Evolutionary conservation across 2,888 invertebrate genomes (phyloP).

Genomic region (Leucophora obtusa): DNA sequence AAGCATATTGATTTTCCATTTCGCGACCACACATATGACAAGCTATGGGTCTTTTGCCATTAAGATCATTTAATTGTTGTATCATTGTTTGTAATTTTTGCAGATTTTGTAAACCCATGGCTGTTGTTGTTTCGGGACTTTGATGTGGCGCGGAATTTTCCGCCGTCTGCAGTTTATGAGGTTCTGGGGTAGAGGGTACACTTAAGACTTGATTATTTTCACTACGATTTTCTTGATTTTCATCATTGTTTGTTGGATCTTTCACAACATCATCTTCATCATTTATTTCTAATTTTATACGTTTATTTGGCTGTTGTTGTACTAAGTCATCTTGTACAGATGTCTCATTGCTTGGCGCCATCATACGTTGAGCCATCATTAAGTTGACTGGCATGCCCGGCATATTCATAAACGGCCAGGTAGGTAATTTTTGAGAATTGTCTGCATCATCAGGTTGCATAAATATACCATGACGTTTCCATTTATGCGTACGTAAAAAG

Average conservation of each 20-base stretch:
- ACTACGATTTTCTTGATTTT: conserved; percentile 63
- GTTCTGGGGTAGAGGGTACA: conserved; percentile 60
- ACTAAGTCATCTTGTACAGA: conserved; percentile 40
- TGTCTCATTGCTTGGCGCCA: conserved; percentile 63
- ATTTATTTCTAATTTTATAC: conserved; percentile 73
- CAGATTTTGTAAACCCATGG: conserved; percentile 90
- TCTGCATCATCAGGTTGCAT: conserved; percentile 81
- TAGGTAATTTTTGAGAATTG: conserved; percentile 66
- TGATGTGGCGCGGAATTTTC: conserved; percentile 47
- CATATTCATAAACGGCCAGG: conserved; percentile 80
- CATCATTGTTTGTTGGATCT: conserved; percentile 61
- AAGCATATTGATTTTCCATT: conserved; percentile 85
- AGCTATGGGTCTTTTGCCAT: conserved; percentile 81
- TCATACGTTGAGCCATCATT: conserved; percentile 80
- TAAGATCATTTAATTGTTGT: conserved; percentile 90
- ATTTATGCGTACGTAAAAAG: conserved; percentile 93
- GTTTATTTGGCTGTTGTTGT: conserved; percentile 68
- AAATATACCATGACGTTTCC: conserved; percentile 93
- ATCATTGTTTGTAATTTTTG: conserved; percentile 95
- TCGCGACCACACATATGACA: conserved; percentile 87
- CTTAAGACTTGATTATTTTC: conserved; percentile 56
- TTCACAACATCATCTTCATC: conserved; percentile 61
- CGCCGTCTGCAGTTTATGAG: conserved; percentile 63
- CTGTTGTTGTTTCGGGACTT: conserved; percentile 81
- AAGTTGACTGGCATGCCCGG: conserved; percentile 86